Base-by-base conservation (phyloP, 2,113 vertebrate species). In the Suncus etruscus region DNA sequence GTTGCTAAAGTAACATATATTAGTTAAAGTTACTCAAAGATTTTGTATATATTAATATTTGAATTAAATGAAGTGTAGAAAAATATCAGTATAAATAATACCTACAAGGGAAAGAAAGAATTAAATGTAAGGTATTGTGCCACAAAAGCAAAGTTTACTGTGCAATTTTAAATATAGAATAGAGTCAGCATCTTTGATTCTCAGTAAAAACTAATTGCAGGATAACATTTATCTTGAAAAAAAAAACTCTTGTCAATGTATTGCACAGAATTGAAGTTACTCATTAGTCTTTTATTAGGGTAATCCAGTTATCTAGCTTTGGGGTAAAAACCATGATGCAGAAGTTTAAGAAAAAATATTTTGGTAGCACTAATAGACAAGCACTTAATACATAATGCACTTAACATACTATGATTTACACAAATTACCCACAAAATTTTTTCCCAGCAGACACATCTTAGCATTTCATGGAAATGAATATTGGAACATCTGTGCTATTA, bases 331-430 rank as follows among this genome's bases (percentile, higher is more conserved):
- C 91, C 51, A 91, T 31, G 39, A 83, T 86, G 29, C 51, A 89
- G 29, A 92, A 85, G 50, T 95, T 94, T 91, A 95, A 90, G 93
- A 91, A 74, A 91, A 74, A 87, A 93, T 94, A 93, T 97, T 97
- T 95, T 96, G 90, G 86, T 89, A 93, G 11, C 8, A 80, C 83
- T 95, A 95, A 97, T 89, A 95, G 93, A 83, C 74, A 94, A 95
- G 88, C 83, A 68, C 83, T 95, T 95, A 95, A 95, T 96, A 89
- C 25, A 94, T 90, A 94, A 94, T 91, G 76, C 81, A 90, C 83
- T 95, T 94, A 95, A 94, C 77, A 51, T 85, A 87, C 73, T 93
- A 93, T 94, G 92, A 96, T 94, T 97, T 96, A 95, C 86, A 89
- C 92, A 94, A 95, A 97, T 93, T 95, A 93, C 74, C 39, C 83